Percentiles rank a stretch among this genome's conserved stretches.
These are phyloP conservation scores for Drosophila subsilvestris DNA, from an alignment of 2,888 invertebrate genomes.

Conservation along the genomic window DNA sequence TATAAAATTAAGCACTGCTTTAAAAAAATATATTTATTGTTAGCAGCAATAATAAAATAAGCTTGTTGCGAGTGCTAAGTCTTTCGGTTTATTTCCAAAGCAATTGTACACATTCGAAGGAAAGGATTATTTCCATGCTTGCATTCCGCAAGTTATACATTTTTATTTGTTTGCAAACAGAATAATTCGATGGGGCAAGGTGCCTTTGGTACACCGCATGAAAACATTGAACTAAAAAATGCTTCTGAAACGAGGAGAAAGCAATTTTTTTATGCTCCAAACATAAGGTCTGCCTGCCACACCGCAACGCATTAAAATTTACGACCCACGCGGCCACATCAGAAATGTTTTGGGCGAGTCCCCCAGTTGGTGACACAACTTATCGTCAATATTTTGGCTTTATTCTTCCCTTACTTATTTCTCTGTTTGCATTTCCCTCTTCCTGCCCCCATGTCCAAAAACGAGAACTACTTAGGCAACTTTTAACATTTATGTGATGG, in stretches of 20 bases:
- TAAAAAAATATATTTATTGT: too few relatives aligned
- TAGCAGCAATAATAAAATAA: too few relatives aligned
- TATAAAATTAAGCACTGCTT: too few relatives aligned
- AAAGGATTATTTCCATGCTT: neutral
- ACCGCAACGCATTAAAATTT: constrained; percentile 61
- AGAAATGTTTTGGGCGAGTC: constrained; percentile 38
- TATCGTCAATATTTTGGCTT: constrained; percentile 60
- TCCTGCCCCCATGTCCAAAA: constrained; percentile 12
- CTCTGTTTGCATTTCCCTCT: constrained; percentile 34
- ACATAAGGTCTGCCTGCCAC: constrained; percentile 33
- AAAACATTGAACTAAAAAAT: constrained; percentile 68
- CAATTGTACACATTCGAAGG: too few relatives aligned
- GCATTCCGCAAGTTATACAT: neutral
- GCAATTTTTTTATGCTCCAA: constrained; percentile 46
- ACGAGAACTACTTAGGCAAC: constrained; percentile 48
- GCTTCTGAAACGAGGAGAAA: constrained; percentile 47
- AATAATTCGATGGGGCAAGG: neutral
- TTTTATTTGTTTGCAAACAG: neutral
- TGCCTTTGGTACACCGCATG: constrained; percentile 4
- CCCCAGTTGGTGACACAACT: constrained; percentile 57
- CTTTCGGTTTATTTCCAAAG: neutral
- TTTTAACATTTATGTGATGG: constrained; percentile 46
- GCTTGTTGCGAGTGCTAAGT: too few relatives aligned
- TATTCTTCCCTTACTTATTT: constrained; percentile 29
- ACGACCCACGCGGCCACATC: constrained; percentile 51